These are phyloP conservation scores for Brachyrhaphis roseni DNA, from an alignment of 2,797 vertebrate genomes.

Conservation along the genomic window DNA sequence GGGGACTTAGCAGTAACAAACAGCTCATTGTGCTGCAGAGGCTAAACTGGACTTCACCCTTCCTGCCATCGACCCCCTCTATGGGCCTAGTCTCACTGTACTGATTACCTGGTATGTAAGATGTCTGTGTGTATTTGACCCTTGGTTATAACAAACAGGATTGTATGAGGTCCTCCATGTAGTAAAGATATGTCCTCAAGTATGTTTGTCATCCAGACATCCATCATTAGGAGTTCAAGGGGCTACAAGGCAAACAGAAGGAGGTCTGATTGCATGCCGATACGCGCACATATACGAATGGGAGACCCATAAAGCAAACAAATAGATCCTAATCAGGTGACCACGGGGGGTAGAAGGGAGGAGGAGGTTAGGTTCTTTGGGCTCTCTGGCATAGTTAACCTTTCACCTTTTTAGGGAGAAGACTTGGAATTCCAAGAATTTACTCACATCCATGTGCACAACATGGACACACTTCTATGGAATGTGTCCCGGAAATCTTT, in stretches of 20 bases:
- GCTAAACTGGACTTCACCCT: constrained; percentile 75
- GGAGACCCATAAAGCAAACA: constrained; percentile 63
- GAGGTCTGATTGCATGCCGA: constrained; percentile 40
- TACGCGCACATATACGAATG: constrained; percentile 27
- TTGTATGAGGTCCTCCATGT: neutral
- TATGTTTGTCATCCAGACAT: constrained; percentile 37
- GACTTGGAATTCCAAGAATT: constrained; percentile 71
- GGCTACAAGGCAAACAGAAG: constrained; percentile 42
- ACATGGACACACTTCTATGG: constrained; percentile 28
- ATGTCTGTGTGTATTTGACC: constrained; percentile 24
- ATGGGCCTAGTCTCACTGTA: constrained; percentile 64
- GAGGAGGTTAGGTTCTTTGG: constrained; percentile 62
- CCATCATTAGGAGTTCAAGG: constrained; percentile 43
- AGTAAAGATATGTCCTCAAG: constrained; percentile 14
- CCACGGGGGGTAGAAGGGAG: constrained; percentile 48
- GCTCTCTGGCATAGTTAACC: constrained; percentile 59
- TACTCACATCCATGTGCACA: constrained; percentile 41
- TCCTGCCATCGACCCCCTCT: constrained; percentile 72
- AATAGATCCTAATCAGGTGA: constrained; percentile 60
- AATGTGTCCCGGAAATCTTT: constrained; percentile 67
- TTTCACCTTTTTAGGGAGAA: constrained; percentile 46
- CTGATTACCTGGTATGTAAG: constrained; percentile 72
- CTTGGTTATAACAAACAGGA: neutral
- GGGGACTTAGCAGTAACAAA: constrained; percentile 71
- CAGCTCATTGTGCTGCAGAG: constrained; percentile 75